Percentiles rank a stretch among this genome's conserved stretches.
Conservation (phyloP, 2,113 vertebrate genomes). For the Myocastor coypus region DNA sequence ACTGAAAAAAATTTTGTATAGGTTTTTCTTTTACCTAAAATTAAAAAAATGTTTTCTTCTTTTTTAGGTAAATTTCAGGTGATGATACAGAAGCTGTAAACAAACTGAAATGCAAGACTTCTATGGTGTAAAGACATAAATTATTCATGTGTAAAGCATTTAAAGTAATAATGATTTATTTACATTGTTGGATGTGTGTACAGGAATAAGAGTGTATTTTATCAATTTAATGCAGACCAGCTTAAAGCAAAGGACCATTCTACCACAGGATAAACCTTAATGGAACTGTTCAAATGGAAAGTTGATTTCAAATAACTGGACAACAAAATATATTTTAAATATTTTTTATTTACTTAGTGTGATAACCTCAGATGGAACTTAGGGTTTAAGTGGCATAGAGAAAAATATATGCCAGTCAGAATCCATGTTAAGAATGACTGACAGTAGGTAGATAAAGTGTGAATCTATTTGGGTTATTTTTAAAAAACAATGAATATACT, state of each 20-base stretch:
- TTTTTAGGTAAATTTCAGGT: conserved; percentile 97
- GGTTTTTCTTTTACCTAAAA: conserved; percentile 33
- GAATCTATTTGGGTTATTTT: conserved; percentile 63
- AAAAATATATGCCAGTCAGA: conserved; percentile 45
- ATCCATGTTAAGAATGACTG: conserved; percentile 59
- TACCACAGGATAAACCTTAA: not conserved
- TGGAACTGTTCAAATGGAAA: conserved; percentile 60
- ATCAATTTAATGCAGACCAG: conserved; percentile 38
- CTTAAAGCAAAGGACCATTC: conserved; percentile 31
- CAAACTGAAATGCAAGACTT: conserved; percentile 65
- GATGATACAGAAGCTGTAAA: conserved; percentile 97
- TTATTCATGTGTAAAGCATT: conserved; percentile 69
- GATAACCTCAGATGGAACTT: conserved; percentile 39
- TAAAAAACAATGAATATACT: conserved; percentile 56
- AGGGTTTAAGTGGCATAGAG: conserved; percentile 48
- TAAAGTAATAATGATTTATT: conserved; percentile 60
- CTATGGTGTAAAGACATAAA: conserved; percentile 67
- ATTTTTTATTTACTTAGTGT: conserved; percentile 49
- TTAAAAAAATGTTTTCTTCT: conserved; percentile 57
- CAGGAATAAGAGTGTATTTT: conserved; percentile 29
- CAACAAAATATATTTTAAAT: conserved; percentile 59
- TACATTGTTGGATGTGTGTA: conserved; percentile 57
- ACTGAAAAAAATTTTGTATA: conserved; percentile 21
- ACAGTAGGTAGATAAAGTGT: not conserved
- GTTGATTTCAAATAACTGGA: conserved; percentile 55